Evolutionary conservation across 1,140 invertebrate genomes (phyloP).

Genomic region (Ceratina australensis): DNA sequence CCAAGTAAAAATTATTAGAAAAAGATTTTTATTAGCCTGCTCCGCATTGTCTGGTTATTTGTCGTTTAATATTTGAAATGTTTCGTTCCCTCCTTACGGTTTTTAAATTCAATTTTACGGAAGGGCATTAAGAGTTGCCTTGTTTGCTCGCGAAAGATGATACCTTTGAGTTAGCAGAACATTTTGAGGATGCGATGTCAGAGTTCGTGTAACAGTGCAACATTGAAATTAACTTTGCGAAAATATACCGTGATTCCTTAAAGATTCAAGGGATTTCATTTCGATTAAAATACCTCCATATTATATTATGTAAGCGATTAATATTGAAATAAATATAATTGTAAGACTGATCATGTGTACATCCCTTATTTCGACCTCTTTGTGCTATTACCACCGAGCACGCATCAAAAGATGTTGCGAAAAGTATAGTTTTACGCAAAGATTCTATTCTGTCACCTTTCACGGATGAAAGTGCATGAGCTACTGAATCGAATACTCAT

Average conservation of each 20-base stretch:
- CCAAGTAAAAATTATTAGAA: conserved; percentile 28
- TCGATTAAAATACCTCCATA: conserved; percentile 77
- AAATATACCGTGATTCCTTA: conserved; percentile 53
- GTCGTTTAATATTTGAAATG: conserved; percentile 19
- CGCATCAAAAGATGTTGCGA: background rate
- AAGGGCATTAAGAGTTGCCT: conserved; percentile 61
- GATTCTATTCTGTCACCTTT: background rate
- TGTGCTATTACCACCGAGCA: background rate
- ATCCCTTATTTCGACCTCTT: conserved; percentile 26
- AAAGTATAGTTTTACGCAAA: background rate
- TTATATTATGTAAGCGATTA: conserved; percentile 75
- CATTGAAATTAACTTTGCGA: conserved; percentile 42
- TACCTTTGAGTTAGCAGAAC: conserved; percentile 59
- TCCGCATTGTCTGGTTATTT: conserved; percentile 27
- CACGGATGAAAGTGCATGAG: conserved; percentile 19
- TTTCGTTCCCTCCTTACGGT: conserved; percentile 6
- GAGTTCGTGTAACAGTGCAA: conserved; percentile 40
- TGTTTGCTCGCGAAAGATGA: conserved; percentile 50
- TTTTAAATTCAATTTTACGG: conserved; percentile 8
- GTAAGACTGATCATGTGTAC: conserved; percentile 72
- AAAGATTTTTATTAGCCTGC: conserved; percentile 14
- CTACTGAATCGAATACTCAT: conserved; percentile 18
- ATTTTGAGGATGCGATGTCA: conserved; percentile 47
- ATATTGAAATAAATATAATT: conserved; percentile 77
- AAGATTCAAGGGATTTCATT: conserved; percentile 70